These are phyloP conservation scores for Brachionus rotundiformis DNA, from an alignment of 1,140 invertebrate genomes.

Conservation along the genomic window DNA sequence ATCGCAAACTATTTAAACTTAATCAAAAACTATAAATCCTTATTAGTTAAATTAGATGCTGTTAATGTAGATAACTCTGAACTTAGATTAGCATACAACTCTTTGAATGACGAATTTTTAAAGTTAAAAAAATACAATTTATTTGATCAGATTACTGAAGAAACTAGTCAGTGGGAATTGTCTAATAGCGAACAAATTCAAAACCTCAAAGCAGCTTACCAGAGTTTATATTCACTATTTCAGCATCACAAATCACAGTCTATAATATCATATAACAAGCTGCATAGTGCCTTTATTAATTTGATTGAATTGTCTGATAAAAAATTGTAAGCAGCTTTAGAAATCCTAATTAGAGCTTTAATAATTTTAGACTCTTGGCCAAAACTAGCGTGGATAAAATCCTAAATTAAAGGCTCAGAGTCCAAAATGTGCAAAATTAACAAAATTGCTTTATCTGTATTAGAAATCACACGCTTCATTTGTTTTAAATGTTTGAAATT, in stretches of 20 bases:
- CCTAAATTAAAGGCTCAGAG: background rate
- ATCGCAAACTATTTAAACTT: slow-evolving; percentile 45
- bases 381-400: background rate
- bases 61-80: slow-evolving; percentile 46
- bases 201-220: slow-evolving; percentile 39
- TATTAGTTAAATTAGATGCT: slow-evolving; percentile 52
- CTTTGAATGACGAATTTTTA: slow-evolving; percentile 36
- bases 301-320: background rate
- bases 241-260: background rate
- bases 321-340: slow-evolving; percentile 9
- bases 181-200: slow-evolving; percentile 10
- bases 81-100: background rate
- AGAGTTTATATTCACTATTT: background rate
- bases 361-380: background rate
- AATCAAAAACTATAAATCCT: slow-evolving; percentile 36
- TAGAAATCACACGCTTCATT: background rate
- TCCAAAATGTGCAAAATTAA: background rate
- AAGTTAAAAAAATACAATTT: slow-evolving; percentile 5
- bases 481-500: background rate
- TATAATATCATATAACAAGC: background rate
- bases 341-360: background rate
- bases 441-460: background rate
- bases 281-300: slow-evolving; percentile 3
- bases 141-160: background rate
- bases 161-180: background rate